Conservation (phyloP, 1,140 invertebrate species). For the Heliconius hermathena region DNA sequence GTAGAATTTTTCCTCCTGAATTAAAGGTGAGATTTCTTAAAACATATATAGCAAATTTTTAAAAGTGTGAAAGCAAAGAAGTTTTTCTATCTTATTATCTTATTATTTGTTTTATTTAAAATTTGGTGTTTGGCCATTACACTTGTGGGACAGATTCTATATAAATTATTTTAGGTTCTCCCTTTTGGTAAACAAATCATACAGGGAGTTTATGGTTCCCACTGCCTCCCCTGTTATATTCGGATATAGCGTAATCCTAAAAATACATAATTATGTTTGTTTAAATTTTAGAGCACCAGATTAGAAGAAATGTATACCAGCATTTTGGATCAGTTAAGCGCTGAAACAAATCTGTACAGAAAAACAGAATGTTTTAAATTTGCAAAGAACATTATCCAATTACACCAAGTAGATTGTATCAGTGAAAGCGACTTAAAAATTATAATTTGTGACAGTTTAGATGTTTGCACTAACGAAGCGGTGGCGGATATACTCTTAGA, state of each 20-base stretch:
- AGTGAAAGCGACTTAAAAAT: constrained; percentile 52
- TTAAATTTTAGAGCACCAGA: constrained; percentile 53
- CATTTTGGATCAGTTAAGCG: constrained; percentile 53
- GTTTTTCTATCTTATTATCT: too few species aligned
- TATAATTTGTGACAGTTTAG: constrained; percentile 60
- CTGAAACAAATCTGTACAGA: constrained; percentile 62
- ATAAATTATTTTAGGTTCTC: too few species aligned
- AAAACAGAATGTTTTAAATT: constrained; percentile 59
- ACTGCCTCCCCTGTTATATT: too few species aligned
- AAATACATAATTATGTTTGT: not conserved
- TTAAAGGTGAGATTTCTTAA: constrained; percentile 50
- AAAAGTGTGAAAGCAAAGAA: too few species aligned
- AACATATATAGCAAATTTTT: not conserved
- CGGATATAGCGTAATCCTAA: too few species aligned
- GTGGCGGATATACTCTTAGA: constrained; percentile 56
- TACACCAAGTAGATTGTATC: constrained; percentile 59
- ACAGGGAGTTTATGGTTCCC: too few species aligned
- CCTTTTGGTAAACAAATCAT: too few species aligned
- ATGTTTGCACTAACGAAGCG: constrained; percentile 56
- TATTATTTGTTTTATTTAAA: too few species aligned
- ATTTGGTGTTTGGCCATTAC: too few species aligned
- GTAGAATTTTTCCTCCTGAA: constrained; percentile 49
- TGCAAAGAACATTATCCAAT: constrained; percentile 51
- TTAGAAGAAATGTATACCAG: constrained; percentile 53
- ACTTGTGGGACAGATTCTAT: too few species aligned